Base-by-base conservation (phyloP, 2,113 vertebrate species). In the Donacobius atricapilla region DNA sequence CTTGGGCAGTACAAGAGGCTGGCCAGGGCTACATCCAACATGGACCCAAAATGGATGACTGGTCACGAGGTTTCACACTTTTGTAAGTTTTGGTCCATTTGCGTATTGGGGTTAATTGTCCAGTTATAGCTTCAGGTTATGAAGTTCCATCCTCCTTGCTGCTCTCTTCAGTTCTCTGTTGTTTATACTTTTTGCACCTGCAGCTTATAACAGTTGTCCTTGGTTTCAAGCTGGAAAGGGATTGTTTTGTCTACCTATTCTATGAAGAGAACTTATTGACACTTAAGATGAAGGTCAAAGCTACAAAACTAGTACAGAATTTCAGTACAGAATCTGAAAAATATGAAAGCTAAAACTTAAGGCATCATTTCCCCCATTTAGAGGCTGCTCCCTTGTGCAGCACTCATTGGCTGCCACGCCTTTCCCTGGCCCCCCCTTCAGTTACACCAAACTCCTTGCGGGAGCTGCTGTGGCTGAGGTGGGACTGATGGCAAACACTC, bases 381-480 rank as follows among this genome's bases (percentile, higher is more conserved):
- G 58, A 61, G 37, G 37, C 58, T 39, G 25, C 25, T 40, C 25
- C 50, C 35, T 83, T 33, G n/a, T 18, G 51, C 16, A 79, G 39
- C 20, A 58, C 35, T 54, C 0, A 0, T 45, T 33, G 28, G 39
- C 57, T 94, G 70, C 42, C 47, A 31, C 25, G 25, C 9, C 30
- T 90, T 79, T 60, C 37, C 37, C 75, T 47, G 44, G 27, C 17
- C 22, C 10, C 35, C 9, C 30, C 53, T 90, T 19, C 2, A 3
- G 35, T 57, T 71, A 50, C 1, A 1, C 31, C 28, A 30, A 30
- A 42, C 6, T 66, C 39, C 31, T 37, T 53, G 24, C 12, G 10
- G 66, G 57, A 87, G 6, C 66, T 48, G n/a, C 4, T 8, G 27
- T 58, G 71, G 37, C 47, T 5, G 7, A 57, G 24, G 39, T 31